Evolutionary conservation across 2,797 vertebrate genomes (phyloP), one percentile per base, ranked within the genome.

Genomic region (Trachurus trachurus): DNA sequence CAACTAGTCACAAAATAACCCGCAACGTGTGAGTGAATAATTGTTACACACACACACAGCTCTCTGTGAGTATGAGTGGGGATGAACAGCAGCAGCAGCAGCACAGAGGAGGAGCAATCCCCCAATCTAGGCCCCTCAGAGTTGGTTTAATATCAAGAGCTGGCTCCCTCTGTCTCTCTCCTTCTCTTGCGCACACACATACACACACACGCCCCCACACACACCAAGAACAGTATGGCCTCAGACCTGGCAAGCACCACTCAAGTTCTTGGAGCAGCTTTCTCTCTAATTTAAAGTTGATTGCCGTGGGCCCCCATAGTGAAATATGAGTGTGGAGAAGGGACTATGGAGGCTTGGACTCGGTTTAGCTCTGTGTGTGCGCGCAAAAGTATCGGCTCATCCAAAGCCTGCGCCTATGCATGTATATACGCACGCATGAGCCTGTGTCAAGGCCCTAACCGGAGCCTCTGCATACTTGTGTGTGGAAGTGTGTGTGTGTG

Each of bases 281-380:
- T 88, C 90, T 88, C 88, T 93, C 87, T 93, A 93, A 94, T 93
- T 93, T 93, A 87, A 88, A 93, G 82, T 90, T 94, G 92, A 94
- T 92, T 94, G 88, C 91, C 81, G 53, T 83, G 87, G 89, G 87
- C 85, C 87, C 74, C 85, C 34, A 19, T 84, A 76, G 84, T 92
- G 92, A 93, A 93, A 93, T 93, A 92, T 73, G 92, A 93, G 90
- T 78, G 87, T 70, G 81, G 88, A 90, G 84, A 81, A 45, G 73
- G 82, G 71, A 76, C 80, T 74, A 84, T 62, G 82, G 77, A 90
- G 87, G 71, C 74, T 89, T 89, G 90, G 88, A 88, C 74, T 21
- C 73, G 47, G 66, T 87, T 87, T 84, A 74, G 84, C 70, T 52
- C 57, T 6, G 42, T 83, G 73, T 81, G 86, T 29, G 65, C 57